Evolutionary conservation across 2,113 vertebrate species (phyloP).

Genomic region (Tylochromis polylepis): DNA sequence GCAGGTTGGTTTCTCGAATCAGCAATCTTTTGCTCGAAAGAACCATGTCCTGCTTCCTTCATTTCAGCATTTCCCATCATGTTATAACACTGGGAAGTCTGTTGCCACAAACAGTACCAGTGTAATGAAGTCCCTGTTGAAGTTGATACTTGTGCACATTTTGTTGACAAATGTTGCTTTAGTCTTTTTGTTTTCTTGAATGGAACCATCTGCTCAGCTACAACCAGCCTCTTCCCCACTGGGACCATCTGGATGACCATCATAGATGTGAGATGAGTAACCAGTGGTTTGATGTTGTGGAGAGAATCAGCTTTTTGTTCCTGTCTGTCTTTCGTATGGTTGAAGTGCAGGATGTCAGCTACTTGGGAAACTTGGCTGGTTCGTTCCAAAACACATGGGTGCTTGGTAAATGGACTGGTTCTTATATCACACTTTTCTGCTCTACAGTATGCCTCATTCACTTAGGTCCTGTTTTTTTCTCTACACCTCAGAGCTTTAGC

Average conservation of each 20-base stretch:
- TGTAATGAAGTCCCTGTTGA: background rate
- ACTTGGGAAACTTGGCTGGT: background rate
- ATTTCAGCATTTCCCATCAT: background rate
- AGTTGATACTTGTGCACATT: background rate
- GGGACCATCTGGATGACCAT: background rate
- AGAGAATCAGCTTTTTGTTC: background rate
- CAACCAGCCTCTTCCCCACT: background rate
- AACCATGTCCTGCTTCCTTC: background rate
- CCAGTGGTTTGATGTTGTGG: background rate
- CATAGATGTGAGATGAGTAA: background rate
- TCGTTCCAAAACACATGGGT: background rate
- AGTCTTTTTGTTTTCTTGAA: background rate
- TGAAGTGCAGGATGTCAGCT: background rate
- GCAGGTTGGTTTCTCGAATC: background rate
- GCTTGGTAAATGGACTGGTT: background rate
- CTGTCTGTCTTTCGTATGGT: background rate
- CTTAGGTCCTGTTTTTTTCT: background rate
- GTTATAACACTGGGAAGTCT: too few relatives aligned
- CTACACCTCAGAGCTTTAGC: background rate
- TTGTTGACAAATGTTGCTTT: background rate
- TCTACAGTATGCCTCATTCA: background rate
- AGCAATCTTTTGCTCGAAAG: background rate
- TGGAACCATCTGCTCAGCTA: background rate
- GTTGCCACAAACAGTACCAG: background rate
- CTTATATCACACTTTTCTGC: background rate